Evolutionary conservation across 1,140 invertebrate genomes (phyloP).

Genomic region (Dendroctonus valens): DNA sequence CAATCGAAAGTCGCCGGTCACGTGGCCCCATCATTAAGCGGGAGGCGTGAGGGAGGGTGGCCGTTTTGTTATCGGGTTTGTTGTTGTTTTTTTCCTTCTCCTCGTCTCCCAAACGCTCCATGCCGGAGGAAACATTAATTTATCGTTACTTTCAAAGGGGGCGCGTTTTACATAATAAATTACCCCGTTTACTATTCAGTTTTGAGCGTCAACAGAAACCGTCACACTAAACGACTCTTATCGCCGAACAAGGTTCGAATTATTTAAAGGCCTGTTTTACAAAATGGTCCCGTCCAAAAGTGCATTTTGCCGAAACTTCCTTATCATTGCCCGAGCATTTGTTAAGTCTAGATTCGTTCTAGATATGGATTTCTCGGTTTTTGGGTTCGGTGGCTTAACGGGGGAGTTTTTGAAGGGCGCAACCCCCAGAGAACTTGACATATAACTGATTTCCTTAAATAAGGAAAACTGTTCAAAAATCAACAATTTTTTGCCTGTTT

Average conservation of each 20-base stretch:
- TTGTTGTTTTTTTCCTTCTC: conserved; percentile 11
- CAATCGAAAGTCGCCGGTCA: conserved; percentile 37
- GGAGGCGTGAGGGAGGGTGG: conserved; percentile 30
- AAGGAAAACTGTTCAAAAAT: too few relatives aligned
- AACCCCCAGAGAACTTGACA: too few relatives aligned
- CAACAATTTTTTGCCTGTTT: too few relatives aligned
- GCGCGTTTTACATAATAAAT: too few relatives aligned
- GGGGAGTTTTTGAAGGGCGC: too few relatives aligned
- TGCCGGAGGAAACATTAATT: conserved; percentile 22
- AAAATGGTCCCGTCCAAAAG: conserved; percentile 2
- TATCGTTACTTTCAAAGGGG: background rate
- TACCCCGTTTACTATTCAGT: too few relatives aligned
- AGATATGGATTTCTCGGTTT: too few relatives aligned
- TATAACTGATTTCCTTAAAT: too few relatives aligned
- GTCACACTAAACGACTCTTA: too few relatives aligned
- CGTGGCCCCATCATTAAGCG: conserved; percentile 36
- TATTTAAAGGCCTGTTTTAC: conserved; percentile 12
- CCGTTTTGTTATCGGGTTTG: conserved; percentile 31
- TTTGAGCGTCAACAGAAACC: too few relatives aligned
- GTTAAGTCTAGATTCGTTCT: background rate
- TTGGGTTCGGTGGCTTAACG: too few relatives aligned
- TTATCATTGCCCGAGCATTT: conserved; percentile 1
- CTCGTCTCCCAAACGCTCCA: too few relatives aligned
- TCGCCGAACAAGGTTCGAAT: background rate
- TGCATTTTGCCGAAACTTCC: background rate